Percentiles rank a stretch among this genome's conserved stretches.
Conservation (phyloP, 2,888 invertebrate genomes). For the Gandaritis pyraliata region DNA sequence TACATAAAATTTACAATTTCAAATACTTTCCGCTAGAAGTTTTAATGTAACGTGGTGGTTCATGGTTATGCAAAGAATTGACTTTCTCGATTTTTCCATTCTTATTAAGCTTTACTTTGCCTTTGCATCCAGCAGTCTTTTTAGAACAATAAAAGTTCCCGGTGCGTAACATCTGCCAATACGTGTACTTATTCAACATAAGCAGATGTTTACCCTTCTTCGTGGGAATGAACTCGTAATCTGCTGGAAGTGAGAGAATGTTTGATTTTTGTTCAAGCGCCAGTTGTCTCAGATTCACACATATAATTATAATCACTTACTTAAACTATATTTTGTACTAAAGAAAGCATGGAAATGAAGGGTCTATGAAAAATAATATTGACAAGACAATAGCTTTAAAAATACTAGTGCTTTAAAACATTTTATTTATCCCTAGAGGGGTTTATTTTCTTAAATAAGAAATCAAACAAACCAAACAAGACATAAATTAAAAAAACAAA, state of each 20-base stretch:
- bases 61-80: slow-evolving; percentile 13
- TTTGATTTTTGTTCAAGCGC: no score
- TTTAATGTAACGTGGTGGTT: slow-evolving; percentile 13
- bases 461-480: no score
- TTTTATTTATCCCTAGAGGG: no score
- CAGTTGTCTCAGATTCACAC: no score
- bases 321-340: no score
- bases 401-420: no score
- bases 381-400: no score
- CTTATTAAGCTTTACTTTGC: slow-evolving; percentile 12
- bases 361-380: no score
- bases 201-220: slow-evolving; percentile 15
- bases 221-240: slow-evolving; percentile 26
- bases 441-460: no score
- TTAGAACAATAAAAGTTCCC: slow-evolving; percentile 25
- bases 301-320: no score
- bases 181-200: slow-evolving; percentile 29
- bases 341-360: no score
- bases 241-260: background rate
- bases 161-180: slow-evolving; percentile 9
- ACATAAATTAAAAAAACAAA: no score
- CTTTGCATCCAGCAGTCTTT: slow-evolving; percentile 17
- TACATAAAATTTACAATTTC: background rate
- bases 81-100: slow-evolving; percentile 4
- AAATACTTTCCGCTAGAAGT: slow-evolving; percentile 10